Evolutionary conservation across 2,797 vertebrate genomes (phyloP).

Genomic region (Hyperoplus lanceolatus): DNA sequence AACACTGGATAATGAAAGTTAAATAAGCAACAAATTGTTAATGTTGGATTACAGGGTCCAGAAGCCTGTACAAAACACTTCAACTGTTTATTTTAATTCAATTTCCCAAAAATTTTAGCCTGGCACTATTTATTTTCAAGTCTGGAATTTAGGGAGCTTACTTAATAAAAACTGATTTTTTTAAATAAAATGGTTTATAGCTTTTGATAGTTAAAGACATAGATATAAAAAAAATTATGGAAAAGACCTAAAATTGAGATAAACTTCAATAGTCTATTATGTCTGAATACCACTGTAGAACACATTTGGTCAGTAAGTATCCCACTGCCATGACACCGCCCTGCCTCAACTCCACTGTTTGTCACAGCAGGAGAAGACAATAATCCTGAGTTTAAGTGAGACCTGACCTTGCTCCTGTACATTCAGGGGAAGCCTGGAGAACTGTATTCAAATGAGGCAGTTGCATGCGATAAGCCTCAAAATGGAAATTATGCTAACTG

Average conservation of each 20-base stretch:
- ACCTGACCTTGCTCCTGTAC: slow-evolving; percentile 9
- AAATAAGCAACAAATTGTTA: too few relatives aligned
- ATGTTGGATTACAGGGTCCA: too few relatives aligned
- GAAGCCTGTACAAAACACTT: too few relatives aligned
- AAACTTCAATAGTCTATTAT: not conserved
- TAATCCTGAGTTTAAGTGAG: slow-evolving; percentile 45
- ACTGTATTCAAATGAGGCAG: slow-evolving; percentile 74
- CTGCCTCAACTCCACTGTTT: slow-evolving; percentile 18
- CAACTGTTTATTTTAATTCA: too few relatives aligned
- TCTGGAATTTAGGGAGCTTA: too few relatives aligned
- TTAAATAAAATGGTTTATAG: not conserved
- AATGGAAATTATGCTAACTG: slow-evolving; percentile 72
- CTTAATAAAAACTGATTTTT: too few relatives aligned
- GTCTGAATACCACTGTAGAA: not conserved
- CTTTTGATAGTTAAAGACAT: not conserved
- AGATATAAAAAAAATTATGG: not conserved
- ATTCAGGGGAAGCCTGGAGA: slow-evolving; percentile 40
- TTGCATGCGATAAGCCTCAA: slow-evolving; percentile 57
- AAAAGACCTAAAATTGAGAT: not conserved
- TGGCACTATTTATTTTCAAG: too few relatives aligned
- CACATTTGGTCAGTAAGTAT: not conserved
- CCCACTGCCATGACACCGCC: not conserved
- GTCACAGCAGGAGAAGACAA: slow-evolving; percentile 19
- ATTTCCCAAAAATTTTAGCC: too few relatives aligned
- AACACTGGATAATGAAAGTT: too few relatives aligned